Percentiles rank a stretch among this genome's conserved stretches.
These are phyloP conservation scores for Ageneiosus marmoratus DNA, from an alignment of 2,113 vertebrate genomes.

Conservation along the genomic window DNA sequence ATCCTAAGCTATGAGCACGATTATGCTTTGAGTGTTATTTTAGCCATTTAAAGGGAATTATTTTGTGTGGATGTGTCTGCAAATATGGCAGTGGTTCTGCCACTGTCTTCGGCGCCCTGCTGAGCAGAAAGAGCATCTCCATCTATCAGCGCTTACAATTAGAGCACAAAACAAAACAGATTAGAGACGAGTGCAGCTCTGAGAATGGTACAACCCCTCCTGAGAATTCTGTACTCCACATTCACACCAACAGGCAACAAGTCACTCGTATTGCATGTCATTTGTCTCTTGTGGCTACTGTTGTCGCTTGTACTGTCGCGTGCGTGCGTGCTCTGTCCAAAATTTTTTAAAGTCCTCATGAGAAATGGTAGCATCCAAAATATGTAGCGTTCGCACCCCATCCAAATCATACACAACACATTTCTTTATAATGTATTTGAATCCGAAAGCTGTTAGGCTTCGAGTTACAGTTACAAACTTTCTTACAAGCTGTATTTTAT, in stretches of 20 bases:
- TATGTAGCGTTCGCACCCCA: not conserved
- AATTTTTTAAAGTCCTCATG: not conserved
- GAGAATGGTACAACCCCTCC: not conserved
- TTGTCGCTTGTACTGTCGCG: not conserved
- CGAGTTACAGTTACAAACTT: not conserved
- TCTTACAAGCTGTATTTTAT: not conserved
- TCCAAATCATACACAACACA: not conserved
- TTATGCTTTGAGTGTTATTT: not conserved
- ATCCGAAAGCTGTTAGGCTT: not conserved
- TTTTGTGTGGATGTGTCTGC: conserved; percentile 55
- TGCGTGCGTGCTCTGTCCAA: conserved; percentile 5
- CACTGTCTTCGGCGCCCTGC: conserved; percentile 50
- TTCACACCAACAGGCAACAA: conserved; percentile 3
- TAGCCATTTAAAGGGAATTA: not conserved
- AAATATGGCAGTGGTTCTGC: conserved; percentile 48
- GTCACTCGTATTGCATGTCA: not conserved
- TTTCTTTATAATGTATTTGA: not conserved
- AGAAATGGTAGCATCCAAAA: not conserved
- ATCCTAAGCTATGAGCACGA: not conserved
- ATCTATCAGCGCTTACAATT: conserved; percentile 54
- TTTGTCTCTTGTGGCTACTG: not conserved
- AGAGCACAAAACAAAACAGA: conserved; percentile 34
- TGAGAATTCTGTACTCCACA: not conserved
- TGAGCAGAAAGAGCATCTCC: conserved; percentile 47
- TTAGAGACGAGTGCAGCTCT: conserved; percentile 19